Percentiles rank a stretch among this genome's conserved stretches.
Conservation (phyloP, 1,140 invertebrate genomes). For the Spodoptera litura region DNA sequence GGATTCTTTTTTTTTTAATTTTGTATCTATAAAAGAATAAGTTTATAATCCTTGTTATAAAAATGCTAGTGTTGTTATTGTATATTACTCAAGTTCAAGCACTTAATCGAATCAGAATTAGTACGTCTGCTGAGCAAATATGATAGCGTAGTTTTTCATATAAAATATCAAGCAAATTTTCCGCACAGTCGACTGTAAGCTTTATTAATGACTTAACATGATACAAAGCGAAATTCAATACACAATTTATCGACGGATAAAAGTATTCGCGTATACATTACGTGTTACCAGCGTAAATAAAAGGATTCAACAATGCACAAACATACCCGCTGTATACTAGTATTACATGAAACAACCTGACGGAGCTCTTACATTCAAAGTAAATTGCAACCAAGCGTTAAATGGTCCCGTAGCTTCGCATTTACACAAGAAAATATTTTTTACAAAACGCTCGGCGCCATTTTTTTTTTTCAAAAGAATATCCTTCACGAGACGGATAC, state of each 20-base stretch:
- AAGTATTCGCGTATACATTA: slow-evolving; percentile 3
- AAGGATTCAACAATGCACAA: slow-evolving; percentile 1
- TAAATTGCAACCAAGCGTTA: slow-evolving; percentile 40
- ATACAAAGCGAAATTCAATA: slow-evolving; percentile 2
- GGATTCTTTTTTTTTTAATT: no score
- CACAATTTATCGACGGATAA: not conserved
- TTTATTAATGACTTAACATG: slow-evolving; percentile 15
- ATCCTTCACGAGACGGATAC: slow-evolving; percentile 16
- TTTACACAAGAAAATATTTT: slow-evolving; percentile 36
- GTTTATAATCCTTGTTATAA: no score
- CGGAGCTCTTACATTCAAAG: slow-evolving; percentile 28
- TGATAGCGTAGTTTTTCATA: not conserved
- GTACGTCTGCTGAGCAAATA: no score
- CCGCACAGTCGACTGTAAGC: slow-evolving; percentile 3
- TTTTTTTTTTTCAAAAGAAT: slow-evolving; percentile 37
- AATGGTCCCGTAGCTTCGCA: slow-evolving; percentile 37
- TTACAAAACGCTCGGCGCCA: slow-evolving; percentile 18
- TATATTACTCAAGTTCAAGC: no score
- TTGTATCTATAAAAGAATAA: no score
- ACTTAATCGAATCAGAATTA: no score
- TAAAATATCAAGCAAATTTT: slow-evolving; percentile 5
- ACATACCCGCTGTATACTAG: slow-evolving; percentile 14
- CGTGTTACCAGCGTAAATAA: not conserved
- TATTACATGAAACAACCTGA: slow-evolving; percentile 26
- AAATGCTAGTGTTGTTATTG: no score